phyloP scores from a whole-genome alignment of 2,113 vertebrate species.

The Neofelis nebulosa region DNA sequence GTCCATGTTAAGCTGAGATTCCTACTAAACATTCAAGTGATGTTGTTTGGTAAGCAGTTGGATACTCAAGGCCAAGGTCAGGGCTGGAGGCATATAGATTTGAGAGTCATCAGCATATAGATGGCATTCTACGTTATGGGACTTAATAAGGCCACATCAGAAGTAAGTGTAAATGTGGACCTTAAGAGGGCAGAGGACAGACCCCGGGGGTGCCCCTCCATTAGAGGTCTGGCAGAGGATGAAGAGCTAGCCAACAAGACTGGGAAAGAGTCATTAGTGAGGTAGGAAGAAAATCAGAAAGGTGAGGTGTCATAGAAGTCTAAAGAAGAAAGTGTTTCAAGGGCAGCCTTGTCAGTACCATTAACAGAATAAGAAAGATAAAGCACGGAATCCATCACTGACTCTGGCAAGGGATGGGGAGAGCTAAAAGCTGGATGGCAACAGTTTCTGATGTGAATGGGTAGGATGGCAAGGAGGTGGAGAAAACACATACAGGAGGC shows the following conservation, averaged over 20 bases:
- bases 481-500: not conserved
- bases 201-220: not conserved
- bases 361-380: not conserved
- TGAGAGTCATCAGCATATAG: constrained; percentile 18
- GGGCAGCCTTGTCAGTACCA: not conserved
- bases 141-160: not conserved
- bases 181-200: not conserved
- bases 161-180: not conserved
- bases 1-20: not conserved
- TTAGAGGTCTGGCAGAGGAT: not conserved
- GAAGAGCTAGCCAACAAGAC: not conserved
- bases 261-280: not conserved
- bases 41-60: not conserved
- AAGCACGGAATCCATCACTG: not conserved
- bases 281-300: not conserved
- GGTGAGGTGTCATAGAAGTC: not conserved
- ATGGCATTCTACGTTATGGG: not conserved
- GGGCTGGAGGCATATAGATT: not conserved
- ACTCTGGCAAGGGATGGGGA: not conserved
- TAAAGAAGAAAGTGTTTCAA: not conserved
- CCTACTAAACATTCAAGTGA: constrained; percentile 32
- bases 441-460: not conserved
- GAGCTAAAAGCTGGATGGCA: not conserved
- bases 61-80: not conserved
- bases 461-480: not conserved